Conservation (phyloP, 1,140 invertebrate species). For the Steinernema feltiae region DNA sequence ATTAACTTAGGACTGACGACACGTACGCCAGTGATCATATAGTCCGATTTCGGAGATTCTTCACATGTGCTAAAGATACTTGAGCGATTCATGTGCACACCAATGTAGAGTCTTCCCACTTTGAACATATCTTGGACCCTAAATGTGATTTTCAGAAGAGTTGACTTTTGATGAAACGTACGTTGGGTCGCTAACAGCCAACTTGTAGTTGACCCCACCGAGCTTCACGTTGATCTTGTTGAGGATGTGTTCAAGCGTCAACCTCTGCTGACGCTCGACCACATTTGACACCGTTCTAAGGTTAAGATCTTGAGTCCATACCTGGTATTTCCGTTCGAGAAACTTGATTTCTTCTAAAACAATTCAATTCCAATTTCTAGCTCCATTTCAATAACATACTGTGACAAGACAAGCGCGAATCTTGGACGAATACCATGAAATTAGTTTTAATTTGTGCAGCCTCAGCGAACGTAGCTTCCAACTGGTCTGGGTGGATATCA, state of each 20-base stretch:
- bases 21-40: too few species aligned
- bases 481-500: too few species aligned
- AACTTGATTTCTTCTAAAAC: constrained; percentile 3
- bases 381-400: neutral
- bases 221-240: neutral
- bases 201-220: neutral
- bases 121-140: neutral
- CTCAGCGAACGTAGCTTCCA: too few species aligned
- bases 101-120: too few species aligned
- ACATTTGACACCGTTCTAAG: neutral
- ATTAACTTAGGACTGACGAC: too few species aligned
- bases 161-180: too few species aligned
- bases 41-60: too few species aligned
- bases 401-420: neutral
- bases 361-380: neutral
- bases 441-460: neutral
- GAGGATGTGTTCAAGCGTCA: neutral
- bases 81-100: too few species aligned
- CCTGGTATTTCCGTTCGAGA: neutral
- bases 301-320: neutral
- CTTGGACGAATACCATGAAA: neutral
- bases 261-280: neutral
- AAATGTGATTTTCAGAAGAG: neutral
- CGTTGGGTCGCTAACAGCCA: neutral
- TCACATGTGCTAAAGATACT: too few species aligned